Evolutionary conservation across 2,113 vertebrate genomes (phyloP), one percentile per base, ranked within the genome.

Genomic region (Spermophilus dauricus): DNA sequence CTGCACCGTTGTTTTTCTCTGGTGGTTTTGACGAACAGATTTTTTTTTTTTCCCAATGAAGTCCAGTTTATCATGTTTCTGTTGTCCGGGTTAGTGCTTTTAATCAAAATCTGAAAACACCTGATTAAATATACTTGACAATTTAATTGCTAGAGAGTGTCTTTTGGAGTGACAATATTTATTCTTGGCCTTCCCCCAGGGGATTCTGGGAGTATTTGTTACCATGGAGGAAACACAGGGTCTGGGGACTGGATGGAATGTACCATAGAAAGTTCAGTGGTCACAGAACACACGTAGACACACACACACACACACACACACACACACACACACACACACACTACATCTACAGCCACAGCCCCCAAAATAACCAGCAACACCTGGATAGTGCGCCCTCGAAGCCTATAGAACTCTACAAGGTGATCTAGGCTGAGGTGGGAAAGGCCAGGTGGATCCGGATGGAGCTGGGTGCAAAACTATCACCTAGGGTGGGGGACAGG

Each of bases 111-210:
- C 65, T 87, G 37, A 80, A 63, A 56, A 82, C 2, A 58, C 42
- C 37, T 16, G 34, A 82, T 63, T 63, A 72, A 42, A 80, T 20
- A 89, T 1, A 63, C 39, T n/a, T 24, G 12, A 92, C 70, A 22
- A 72, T 84, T 95, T 96, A 81, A 95, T 94, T 89, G 63, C 81
- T 89, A 53, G 82, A 86, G 85, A 72, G 17, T 11, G 30, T 94
- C 30, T 61, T 93, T n/a, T 87, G 84, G 53, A 92, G 73, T 84
- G 45, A 95, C 8, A 53, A 39, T 30, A 42, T 88, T 94, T 67
- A 56, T 65, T 34, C 30, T 56, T 20, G 13, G n/a, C 32, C 53
- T 63, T 30, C 13, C 75, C 26, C 4, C n/a, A 18, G n/a, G 45
- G 45, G 70, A 48, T 37, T 45, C 32, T 10, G 26, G 89, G 76